phyloP scores from a whole-genome alignment of 1,140 invertebrate genomes.

The Muscidifurax raptorellus region DNA sequence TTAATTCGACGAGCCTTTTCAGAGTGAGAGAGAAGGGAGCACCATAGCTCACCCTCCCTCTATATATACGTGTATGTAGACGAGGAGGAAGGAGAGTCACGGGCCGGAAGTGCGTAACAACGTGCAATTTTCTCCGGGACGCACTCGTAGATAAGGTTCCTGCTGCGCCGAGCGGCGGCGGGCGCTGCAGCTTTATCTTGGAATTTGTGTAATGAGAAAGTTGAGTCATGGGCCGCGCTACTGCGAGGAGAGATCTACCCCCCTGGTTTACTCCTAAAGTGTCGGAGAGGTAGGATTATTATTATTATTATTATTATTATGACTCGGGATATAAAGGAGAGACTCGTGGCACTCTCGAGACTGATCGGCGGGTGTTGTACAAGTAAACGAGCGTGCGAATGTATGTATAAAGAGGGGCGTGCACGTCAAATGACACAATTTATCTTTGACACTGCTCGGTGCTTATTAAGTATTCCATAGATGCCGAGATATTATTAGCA shows the following conservation, averaged over 20 bases:
- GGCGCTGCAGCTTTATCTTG: constrained; percentile 17
- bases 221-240: constrained; percentile 8
- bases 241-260: no score
- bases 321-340: not conserved
- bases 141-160: constrained; percentile 24
- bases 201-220: constrained; percentile 43
- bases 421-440: not conserved
- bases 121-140: constrained; percentile 58
- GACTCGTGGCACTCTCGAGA: not conserved
- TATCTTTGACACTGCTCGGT: not conserved
- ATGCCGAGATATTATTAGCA: not conserved
- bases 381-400: not conserved
- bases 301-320: constrained; percentile 14
- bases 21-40: constrained; percentile 31
- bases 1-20: constrained; percentile 52
- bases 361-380: not conserved
- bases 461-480: not conserved
- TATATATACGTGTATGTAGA: not conserved
- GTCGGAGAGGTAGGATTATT: constrained; percentile 38
- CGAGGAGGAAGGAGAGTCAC: constrained; percentile 4
- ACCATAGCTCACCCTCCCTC: not conserved
- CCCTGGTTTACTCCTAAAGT: constrained; percentile 47
- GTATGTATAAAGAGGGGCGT: not conserved
- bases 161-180: not conserved
- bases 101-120: constrained; percentile 56